phyloP scores from a whole-genome alignment of 1,140 invertebrate genomes.

The Tenebrio molitor region DNA sequence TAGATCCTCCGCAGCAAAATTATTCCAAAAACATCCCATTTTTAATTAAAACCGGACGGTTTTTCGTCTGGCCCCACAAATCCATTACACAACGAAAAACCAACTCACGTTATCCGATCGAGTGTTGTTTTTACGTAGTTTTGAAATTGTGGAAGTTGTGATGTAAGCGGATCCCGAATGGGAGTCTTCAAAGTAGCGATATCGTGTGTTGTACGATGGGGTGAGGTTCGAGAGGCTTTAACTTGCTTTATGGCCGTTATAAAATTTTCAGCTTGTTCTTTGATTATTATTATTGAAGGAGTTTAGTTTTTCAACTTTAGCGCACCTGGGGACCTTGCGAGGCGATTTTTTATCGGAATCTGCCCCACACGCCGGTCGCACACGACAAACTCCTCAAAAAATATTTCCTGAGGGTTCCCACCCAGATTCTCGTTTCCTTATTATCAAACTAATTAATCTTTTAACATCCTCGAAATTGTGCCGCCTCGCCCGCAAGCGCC shows the following conservation, averaged over 20 bases:
- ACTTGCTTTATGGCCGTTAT: conserved; percentile 3
- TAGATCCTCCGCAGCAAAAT: conserved; percentile 13
- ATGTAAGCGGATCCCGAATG: conserved; percentile 1
- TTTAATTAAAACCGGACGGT: conserved; percentile 15
- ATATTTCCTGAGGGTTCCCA: too few species aligned
- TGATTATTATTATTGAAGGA: too few species aligned
- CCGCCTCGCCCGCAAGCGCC: too few species aligned
- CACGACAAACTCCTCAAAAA: too few species aligned
- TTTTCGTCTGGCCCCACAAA: background rate
- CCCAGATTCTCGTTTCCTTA: too few species aligned
- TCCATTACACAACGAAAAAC: background rate
- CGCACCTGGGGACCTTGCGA: too few species aligned
- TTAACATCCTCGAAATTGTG: too few species aligned
- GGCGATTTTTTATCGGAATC: too few species aligned
- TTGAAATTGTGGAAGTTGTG: background rate
- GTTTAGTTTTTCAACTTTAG: too few species aligned
- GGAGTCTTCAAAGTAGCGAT: background rate
- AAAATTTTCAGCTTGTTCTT: conserved; percentile 19
- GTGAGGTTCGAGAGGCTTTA: background rate
- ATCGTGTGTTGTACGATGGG: conserved; percentile 5
- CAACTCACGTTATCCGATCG: background rate
- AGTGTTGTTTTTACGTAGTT: background rate
- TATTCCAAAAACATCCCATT: background rate
- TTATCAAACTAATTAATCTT: too few species aligned
- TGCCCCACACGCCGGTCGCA: too few species aligned